Evolutionary conservation across 2,797 vertebrate genomes (phyloP).

Genomic region (Diglossa cyanea): DNA sequence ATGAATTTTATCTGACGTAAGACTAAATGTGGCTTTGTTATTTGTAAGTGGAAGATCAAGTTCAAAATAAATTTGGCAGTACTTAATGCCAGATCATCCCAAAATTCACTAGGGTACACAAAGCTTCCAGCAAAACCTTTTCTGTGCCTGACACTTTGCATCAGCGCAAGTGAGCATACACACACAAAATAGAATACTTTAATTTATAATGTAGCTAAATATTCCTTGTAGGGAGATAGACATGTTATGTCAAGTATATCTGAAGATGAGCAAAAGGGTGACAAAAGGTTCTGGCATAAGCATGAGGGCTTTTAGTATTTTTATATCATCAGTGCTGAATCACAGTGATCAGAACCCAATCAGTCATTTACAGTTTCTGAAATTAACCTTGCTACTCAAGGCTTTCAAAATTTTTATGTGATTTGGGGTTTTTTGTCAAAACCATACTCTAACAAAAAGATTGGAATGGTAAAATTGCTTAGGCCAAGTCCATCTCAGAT

Average conservation of each 20-base stretch:
- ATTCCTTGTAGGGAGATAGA: background rate
- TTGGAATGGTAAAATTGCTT: background rate
- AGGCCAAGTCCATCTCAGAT: background rate
- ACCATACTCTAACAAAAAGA: background rate
- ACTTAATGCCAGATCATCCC: background rate
- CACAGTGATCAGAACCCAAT: background rate
- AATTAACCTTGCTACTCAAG: background rate
- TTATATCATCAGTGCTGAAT: background rate
- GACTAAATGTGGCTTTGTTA: rapidly evolving
- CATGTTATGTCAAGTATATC: rapidly evolving
- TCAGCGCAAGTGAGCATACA: background rate
- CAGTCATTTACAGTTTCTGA: background rate
- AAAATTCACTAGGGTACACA: background rate
- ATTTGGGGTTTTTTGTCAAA: rapidly evolving
- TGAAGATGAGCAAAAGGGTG: background rate
- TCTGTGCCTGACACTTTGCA: background rate
- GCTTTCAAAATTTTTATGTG: rapidly evolving
- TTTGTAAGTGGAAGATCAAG: background rate
- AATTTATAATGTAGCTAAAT: background rate
- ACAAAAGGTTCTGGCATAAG: background rate
- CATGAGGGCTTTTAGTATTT: background rate
- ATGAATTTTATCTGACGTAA: background rate
- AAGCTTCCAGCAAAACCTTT: background rate
- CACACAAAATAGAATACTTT: background rate
- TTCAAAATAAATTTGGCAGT: background rate